A percentile compares a stretch with the other conserved stretches of the same genome.
These are phyloP conservation scores for Plotosus lineatus DNA, from an alignment of 2,113 vertebrate species.

Conservation along the genomic window DNA sequence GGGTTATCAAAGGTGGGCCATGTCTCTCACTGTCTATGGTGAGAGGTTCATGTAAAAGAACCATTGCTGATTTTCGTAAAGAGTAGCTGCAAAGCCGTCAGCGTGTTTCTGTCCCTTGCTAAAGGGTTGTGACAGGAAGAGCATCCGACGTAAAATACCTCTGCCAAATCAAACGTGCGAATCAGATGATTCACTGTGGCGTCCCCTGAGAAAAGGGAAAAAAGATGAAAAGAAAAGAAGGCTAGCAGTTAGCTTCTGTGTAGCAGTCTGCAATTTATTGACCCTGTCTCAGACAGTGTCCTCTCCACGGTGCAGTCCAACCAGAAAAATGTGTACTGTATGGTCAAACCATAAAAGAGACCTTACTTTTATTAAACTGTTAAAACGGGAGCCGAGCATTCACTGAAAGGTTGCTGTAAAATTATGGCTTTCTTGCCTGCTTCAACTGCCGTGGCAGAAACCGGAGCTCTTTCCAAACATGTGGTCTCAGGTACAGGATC, in stretches of 20 bases:
- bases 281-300: conserved; percentile 32
- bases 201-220: no score
- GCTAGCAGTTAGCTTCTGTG: neutral
- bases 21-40: no score
- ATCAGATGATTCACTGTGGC: no score
- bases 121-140: no score
- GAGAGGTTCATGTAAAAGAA: no score
- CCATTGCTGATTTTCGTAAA: no score
- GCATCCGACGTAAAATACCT: no score
- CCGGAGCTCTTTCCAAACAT: conserved; percentile 46
- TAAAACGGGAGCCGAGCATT: conserved; percentile 37
- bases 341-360: conserved; percentile 25
- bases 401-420: conserved; percentile 38
- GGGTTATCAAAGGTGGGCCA: no score
- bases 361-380: conserved; percentile 37
- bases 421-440: conserved; percentile 35
- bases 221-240: no score
- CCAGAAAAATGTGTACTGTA: conserved; percentile 26
- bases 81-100: no score
- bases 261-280: conserved; percentile 6
- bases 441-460: conserved; percentile 26
- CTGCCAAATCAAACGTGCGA: no score
- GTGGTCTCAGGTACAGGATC: conserved; percentile 43
- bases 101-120: no score
- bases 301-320: conserved; percentile 15